These are phyloP conservation scores for Asbolus verrucosus DNA, from an alignment of 1,140 invertebrate species.

Conservation along the genomic window DNA sequence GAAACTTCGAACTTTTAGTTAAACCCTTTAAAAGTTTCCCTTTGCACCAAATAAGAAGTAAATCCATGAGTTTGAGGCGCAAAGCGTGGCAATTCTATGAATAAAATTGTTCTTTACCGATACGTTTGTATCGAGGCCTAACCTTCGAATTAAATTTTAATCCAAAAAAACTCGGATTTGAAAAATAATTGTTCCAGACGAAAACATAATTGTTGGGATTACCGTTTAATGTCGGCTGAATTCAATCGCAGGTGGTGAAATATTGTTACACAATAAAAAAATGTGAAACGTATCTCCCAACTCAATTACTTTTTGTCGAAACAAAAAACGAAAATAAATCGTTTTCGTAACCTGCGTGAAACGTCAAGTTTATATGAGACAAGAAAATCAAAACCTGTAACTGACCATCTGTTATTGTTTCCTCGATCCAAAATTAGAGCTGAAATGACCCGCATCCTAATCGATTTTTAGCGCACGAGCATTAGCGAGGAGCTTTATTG, in stretches of 20 bases:
- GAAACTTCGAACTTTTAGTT: conserved; percentile 11
- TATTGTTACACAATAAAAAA: conserved; percentile 6
- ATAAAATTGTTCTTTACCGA: conserved; percentile 28
- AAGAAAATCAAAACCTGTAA: conserved; percentile 32
- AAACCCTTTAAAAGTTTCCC: conserved; percentile 19
- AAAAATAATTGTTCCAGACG: conserved; percentile 1
- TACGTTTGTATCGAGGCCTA: conserved; percentile 3
- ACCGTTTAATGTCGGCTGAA: conserved; percentile 16
- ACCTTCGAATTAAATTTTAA: conserved; percentile 17
- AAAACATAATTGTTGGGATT: conserved; percentile 24
- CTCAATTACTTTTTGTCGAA: conserved; percentile 21
- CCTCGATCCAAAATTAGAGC: not conserved
- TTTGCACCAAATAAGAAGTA: conserved; percentile 28
- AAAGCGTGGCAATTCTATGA: conserved; percentile 12
- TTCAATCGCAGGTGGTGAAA: conserved; percentile 24
- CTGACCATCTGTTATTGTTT: conserved; percentile 26
- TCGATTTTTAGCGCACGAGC: no score
- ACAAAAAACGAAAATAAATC: conserved; percentile 30
- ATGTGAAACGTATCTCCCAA: conserved; percentile 14
- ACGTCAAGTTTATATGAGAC: conserved; percentile 23
- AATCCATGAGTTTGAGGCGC: not conserved
- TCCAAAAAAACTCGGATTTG: conserved; percentile 11
- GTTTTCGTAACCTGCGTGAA: not conserved
- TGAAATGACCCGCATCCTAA: no score
- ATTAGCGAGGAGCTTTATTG: no score